Evolutionary conservation across 2,888 invertebrate species (phyloP).

Genomic region (Hymenopus coronatus): DNA sequence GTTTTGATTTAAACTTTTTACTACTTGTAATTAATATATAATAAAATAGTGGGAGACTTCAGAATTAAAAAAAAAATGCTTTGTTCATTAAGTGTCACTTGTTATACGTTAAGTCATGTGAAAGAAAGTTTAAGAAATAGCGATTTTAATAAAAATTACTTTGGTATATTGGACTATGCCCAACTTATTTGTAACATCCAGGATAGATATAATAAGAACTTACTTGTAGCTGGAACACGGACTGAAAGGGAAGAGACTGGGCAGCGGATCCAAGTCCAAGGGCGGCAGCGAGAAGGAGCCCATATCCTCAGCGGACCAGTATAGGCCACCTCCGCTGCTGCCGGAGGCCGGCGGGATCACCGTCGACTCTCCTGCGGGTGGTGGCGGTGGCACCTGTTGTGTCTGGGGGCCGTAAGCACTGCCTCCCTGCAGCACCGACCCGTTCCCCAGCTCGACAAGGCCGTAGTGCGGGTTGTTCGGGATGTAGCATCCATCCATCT

Average conservation of each 20-base stretch:
- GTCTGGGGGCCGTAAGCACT: not conserved
- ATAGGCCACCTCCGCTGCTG: conserved; percentile 47
- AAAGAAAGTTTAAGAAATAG: not conserved
- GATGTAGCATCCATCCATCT: conserved; percentile 37
- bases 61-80: no score
- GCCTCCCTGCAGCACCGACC: conserved; percentile 8
- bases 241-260: conserved; percentile 82
- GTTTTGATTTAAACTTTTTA: no score
- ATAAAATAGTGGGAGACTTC: no score
- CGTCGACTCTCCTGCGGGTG: not conserved
- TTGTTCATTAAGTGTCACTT: no score
- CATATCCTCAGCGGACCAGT: conserved; percentile 75
- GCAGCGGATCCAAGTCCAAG: conserved; percentile 81
- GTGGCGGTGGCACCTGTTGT: not conserved
- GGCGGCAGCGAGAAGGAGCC: conserved; percentile 80
- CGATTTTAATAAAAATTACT: not conserved
- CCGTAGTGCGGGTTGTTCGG: conserved; percentile 39
- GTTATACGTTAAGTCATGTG: no score
- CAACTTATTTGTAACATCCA: no score
- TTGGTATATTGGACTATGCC: not conserved
- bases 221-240: conserved; percentile 77
- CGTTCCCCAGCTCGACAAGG: conserved; percentile 29
- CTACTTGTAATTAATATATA: no score
- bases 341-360: conserved; percentile 13
- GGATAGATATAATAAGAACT: conserved; percentile 43